Base-by-base conservation (phyloP, 2,113 vertebrate species). In the Ranitomeya imitator region DNA sequence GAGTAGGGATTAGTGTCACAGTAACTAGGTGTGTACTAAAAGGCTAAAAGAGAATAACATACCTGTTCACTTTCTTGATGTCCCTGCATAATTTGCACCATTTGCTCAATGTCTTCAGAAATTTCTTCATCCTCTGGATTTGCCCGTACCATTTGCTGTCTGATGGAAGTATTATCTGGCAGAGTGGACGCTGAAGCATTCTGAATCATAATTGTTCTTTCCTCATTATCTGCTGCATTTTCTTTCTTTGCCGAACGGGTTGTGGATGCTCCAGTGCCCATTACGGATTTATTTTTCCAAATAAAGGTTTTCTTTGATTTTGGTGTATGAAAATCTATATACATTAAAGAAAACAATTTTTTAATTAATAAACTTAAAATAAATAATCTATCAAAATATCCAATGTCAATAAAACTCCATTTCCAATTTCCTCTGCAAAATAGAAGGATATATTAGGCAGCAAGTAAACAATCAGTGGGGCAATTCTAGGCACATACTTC, bases 181-280 rank as follows among this genome's bases (percentile, higher is more conserved):
- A 89, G 82, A 19, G 82, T 89, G 52, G 87, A 89, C 51, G 74
- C 74, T 9, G 87, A 89, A 23, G 52, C 60, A 71, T 89, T 85
- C 31, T 37, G 81, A 57, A 59, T 55, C 51, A 69, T 61, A 51
- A 60, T 67, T 23, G 77, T 7, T 65, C 23, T 83, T n/a, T 85
- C 82, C 51, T 84, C 60, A 65, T 76, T 83, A 77, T 45, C 81
- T 45, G 1, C 63, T 57, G 14, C 2, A 31, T 37, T 69, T 26
- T 84, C 37, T 9, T 57, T 79, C 52, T 89, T 26, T 54, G 16
- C 73, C 37, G 87, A 15, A 67, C 78, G 51, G 16, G 26, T 55
- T 79, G 79, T 89, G 31, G 87, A 89, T n/a, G 87, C 87, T 63
- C 87, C 87, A 59, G 87, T 85, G 15, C 87, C 87, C 87, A 89